Conservation (phyloP, 2,888 invertebrate genomes). For the Cephus rjabovi region DNA sequence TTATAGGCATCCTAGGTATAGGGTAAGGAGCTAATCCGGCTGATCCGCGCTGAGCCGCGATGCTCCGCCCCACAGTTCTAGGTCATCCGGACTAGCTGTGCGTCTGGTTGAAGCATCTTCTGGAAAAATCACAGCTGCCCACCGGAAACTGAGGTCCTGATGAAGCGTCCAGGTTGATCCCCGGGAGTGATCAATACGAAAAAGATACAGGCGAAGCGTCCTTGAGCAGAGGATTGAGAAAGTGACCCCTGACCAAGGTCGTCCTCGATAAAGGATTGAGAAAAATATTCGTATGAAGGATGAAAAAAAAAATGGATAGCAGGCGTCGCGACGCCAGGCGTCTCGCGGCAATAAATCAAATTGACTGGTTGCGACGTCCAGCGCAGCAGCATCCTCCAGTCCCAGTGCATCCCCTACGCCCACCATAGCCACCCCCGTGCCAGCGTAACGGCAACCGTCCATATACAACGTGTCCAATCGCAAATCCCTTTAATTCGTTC, state of each 20-base stretch:
- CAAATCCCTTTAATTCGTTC: slow-evolving; percentile 63
- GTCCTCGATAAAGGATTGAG: neutral
- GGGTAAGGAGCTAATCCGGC: slow-evolving; percentile 60
- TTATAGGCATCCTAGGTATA: slow-evolving; percentile 53
- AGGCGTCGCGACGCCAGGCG: slow-evolving; percentile 1
- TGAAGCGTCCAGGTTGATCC: neutral
- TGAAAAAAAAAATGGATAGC: neutral
- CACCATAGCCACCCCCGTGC: slow-evolving; percentile 32
- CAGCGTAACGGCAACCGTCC: slow-evolving; percentile 50
- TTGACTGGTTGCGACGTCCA: slow-evolving; percentile 58
- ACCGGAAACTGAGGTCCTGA: neutral
- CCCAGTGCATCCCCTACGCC: slow-evolving; percentile 23
- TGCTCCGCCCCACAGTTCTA: slow-evolving; percentile 40
- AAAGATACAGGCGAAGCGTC: neutral
- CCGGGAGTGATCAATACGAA: neutral
- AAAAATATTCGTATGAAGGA: neutral
- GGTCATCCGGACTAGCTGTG: slow-evolving; percentile 29
- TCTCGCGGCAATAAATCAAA: slow-evolving; percentile 57
- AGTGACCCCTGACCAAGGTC: neutral
- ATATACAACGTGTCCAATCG: slow-evolving; percentile 61
- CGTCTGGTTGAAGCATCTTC: neutral
- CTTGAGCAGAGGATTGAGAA: neutral
- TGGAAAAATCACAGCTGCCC: neutral
- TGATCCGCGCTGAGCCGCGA: slow-evolving; percentile 59
- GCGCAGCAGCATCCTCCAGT: slow-evolving; percentile 45